Percentiles rank a stretch among this genome's conserved stretches.
Conservation (phyloP, 2,113 vertebrate species). For the Oryzias celebensis region DNA sequence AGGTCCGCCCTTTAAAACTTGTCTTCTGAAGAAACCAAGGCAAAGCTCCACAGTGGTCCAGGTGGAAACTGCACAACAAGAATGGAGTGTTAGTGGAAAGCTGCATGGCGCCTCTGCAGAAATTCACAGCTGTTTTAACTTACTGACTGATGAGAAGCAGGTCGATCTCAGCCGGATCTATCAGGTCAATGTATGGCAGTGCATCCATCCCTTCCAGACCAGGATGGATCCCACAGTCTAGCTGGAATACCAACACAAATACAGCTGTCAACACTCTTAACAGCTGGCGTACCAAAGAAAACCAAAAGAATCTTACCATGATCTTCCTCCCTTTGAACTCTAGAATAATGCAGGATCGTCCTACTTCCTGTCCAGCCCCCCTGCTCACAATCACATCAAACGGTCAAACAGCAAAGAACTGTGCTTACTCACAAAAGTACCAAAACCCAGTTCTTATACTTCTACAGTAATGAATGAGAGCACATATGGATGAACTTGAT, state of each 20-base stretch:
- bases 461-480: too few species aligned
- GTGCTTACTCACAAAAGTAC: neutral
- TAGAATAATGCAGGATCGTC: slow-evolving; percentile 95
- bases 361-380: slow-evolving; percentile 96
- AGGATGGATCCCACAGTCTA: slow-evolving; percentile 98
- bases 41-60: slow-evolving; percentile 97
- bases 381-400: slow-evolving; percentile 64
- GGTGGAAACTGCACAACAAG: slow-evolving; percentile 83
- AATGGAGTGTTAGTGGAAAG: neutral
- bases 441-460: neutral
- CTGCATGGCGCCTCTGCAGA: too few species aligned
- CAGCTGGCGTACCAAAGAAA: neutral
- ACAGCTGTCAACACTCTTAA: neutral
- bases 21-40: slow-evolving; percentile 99
- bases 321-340: slow-evolving; percentile 99
- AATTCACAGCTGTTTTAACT: slow-evolving; percentile 62
- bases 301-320: slow-evolving; percentile 80
- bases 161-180: slow-evolving; percentile 97
- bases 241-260: slow-evolving; percentile 65
- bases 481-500: too few species aligned
- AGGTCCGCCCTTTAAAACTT: slow-evolving; percentile 97
- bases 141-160: slow-evolving; percentile 97
- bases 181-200: slow-evolving; percentile 95
- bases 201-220: slow-evolving; percentile 98
- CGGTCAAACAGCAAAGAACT: too few species aligned